Evolutionary conservation across 2,113 vertebrate genomes (phyloP), one percentile per base, ranked within the genome.

Genomic region (Rhea pennata): DNA sequence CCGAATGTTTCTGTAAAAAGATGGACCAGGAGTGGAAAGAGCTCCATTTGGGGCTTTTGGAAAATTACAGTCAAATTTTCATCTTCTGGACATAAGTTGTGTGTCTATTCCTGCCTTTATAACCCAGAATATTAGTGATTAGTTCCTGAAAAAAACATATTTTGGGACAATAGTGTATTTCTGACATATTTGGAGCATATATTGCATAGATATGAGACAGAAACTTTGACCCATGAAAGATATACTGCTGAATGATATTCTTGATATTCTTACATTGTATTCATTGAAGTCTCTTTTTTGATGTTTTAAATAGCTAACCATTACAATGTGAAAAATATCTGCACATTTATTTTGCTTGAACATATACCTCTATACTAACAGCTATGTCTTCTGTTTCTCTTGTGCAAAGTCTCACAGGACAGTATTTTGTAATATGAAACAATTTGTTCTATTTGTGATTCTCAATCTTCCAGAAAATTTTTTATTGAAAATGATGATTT

Each of bases 341-440:
- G 15, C 8, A 13, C 59, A 29, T 50, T 59, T 91, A 50, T 0
- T 7, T 4, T 5, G 3, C 5, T 0, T 81, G n/a, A 90, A 54
- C 9, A 46, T 31, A 46, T 3, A 53, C 7, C 5, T 78, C 24
- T 53, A 66, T 12, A 40, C 46, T 67, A 86, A 67, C 16, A 83
- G 8, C 12, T 73, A 31, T 2, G 2, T 74, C 59, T 91, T 85
- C 50, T 50, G 2, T 46, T 77, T 78, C 69, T 69, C 39, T 75
- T 64, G 7, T 77, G 5, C 2, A 20, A 76, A 4, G 15, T 78
- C 73, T 84, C 81, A 53, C 50, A 74, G 66, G 72, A 11, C 33
- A 66, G 5, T 17, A 31, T 71, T 67, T 27, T 72, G 29, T 44
- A 82, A 3, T 24, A 58, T 16, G 36, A 88, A 95, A 62, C 7